A percentile compares a stretch with the other conserved stretches of the same genome.
Evolutionary conservation across 2,888 invertebrate species (phyloP).

Genomic region (Augochlorella aurata): DNA sequence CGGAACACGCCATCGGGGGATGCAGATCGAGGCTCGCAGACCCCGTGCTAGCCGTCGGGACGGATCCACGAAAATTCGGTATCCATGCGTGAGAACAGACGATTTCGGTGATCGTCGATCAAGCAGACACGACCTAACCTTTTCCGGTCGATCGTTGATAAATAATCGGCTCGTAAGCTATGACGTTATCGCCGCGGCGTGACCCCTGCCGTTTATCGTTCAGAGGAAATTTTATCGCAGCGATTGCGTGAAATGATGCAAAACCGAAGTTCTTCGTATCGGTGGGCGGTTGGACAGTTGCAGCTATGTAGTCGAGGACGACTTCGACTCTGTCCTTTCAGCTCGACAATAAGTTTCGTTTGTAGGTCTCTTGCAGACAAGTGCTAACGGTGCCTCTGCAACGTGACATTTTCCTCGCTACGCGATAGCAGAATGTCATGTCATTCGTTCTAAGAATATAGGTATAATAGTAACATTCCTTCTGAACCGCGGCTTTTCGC

Average conservation of each 20-base stretch:
- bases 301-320: too few species aligned
- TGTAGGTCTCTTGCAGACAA: too few species aligned
- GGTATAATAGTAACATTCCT: too few species aligned
- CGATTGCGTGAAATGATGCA: background rate
- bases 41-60: too few species aligned
- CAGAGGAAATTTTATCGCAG: background rate
- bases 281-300: too few species aligned
- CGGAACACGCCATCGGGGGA: background rate
- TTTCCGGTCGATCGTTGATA: slow-evolving; percentile 3
- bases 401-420: too few species aligned
- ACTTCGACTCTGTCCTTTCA: too few species aligned
- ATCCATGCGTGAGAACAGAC: background rate
- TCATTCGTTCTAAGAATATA: too few species aligned
- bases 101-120: background rate
- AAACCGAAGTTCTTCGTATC: background rate
- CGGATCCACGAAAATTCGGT: background rate
- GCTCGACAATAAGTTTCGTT: too few species aligned
- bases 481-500: too few species aligned
- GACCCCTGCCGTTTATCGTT: background rate
- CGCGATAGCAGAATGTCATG: too few species aligned
- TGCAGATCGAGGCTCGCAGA: background rate
- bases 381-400: too few species aligned
- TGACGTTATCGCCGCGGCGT: slow-evolving; percentile 4
- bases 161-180: background rate
- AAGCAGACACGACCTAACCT: background rate